Evolutionary conservation across 2,888 invertebrate genomes (phyloP).

Genomic region (Ariolimax columbianus): DNA sequence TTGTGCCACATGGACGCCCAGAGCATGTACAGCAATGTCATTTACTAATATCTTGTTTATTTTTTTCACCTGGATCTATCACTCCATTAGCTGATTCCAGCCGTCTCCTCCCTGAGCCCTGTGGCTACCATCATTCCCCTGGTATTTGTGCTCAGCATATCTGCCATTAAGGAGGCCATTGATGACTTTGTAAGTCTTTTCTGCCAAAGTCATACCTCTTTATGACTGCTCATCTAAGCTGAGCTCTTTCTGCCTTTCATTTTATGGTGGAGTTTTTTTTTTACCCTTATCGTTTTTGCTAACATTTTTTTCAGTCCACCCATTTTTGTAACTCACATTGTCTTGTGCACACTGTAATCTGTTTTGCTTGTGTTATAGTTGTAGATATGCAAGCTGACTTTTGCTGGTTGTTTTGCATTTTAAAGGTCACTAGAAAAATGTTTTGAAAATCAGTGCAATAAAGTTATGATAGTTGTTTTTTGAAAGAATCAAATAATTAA

Average conservation of each 20-base stretch:
- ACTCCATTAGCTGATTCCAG: constrained; percentile 52
- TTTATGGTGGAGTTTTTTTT: background rate
- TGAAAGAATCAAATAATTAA: background rate
- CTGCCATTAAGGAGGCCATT: constrained; percentile 55
- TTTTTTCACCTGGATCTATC: background rate
- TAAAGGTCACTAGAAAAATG: background rate
- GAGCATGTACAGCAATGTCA: background rate
- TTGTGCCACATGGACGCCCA: background rate
- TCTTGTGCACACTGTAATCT: background rate
- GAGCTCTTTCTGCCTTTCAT: background rate
- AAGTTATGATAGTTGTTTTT: background rate
- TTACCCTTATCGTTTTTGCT: constrained; percentile 1
- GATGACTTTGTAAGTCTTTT: constrained; percentile 56
- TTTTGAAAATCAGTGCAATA: background rate
- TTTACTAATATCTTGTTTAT: constrained; percentile 26
- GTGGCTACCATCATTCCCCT: constrained; percentile 55
- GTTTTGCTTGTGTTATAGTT: background rate
- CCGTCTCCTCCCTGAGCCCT: constrained; percentile 54
- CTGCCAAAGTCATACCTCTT: background rate
- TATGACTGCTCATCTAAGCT: background rate
- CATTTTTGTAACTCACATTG: background rate
- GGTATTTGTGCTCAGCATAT: constrained; percentile 56
- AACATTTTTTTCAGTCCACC: background rate
- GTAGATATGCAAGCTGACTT: background rate
- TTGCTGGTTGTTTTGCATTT: background rate